Evolutionary conservation across 1,140 invertebrate genomes (phyloP).

Genomic region (Scaptomyza pallida): DNA sequence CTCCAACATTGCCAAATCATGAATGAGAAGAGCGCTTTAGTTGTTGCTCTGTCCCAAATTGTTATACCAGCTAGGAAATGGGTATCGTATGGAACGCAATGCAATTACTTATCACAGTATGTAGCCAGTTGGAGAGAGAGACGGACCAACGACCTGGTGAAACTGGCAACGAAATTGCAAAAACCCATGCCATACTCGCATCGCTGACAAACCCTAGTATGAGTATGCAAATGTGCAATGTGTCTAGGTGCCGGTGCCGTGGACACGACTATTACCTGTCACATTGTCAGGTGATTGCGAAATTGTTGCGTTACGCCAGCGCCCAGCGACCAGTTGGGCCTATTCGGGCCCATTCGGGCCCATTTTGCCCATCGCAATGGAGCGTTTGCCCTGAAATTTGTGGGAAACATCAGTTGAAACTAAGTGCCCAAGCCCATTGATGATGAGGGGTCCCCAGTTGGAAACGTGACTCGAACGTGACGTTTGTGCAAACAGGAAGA

Average conservation of each 20-base stretch:
- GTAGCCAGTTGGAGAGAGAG: conserved; percentile 40
- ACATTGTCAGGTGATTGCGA: conserved; percentile 82
- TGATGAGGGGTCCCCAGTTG: conserved; percentile 60
- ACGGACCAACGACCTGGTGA: conserved; percentile 38
- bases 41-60: conserved; percentile 58
- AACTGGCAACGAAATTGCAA: conserved; percentile 72
- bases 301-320: conserved; percentile 81
- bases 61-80: conserved; percentile 20
- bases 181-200: conserved; percentile 1
- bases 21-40: conserved; percentile 52
- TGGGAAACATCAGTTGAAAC: conserved; percentile 78
- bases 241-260: conserved; percentile 60
- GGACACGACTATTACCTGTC: conserved; percentile 82
- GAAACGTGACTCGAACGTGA: conserved; percentile 81
- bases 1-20: conserved; percentile 55
- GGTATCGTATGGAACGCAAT: conserved; percentile 48
- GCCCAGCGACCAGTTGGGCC: conserved; percentile 27
- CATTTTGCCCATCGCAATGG: conserved; percentile 34
- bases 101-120: conserved; percentile 82
- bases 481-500: conserved; percentile 82
- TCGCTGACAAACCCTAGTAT: conserved; percentile 28
- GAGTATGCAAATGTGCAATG: conserved; percentile 57
- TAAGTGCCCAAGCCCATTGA: conserved; percentile 49
- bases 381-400: conserved; percentile 71
- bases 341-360: conserved; percentile 4